Base-by-base conservation (phyloP, 2,797 vertebrate genomes). In the Paguma larvata region DNA sequence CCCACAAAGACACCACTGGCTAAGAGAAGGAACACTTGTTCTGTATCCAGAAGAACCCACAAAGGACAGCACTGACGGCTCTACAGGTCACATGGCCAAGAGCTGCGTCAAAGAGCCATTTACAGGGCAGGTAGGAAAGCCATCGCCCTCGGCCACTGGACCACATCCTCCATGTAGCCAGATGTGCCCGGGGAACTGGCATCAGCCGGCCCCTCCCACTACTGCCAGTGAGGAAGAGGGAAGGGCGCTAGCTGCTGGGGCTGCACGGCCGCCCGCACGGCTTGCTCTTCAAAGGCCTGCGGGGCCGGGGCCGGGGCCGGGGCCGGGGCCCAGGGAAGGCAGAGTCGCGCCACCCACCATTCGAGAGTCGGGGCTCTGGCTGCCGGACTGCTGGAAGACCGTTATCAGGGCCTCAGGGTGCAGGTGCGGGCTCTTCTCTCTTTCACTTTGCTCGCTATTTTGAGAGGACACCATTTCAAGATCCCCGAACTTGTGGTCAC, bases 321-420 rank as follows among this genome's bases (percentile, higher is more conserved):
- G 56, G 38, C n/a, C 23, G 68, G 2, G 78, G 18, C 27, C 30
- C 30, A 16, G 0, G 23, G 12, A 1, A 23, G 19, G 19, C 41
- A 13, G 8, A 11, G 32, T 34, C 15, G 1, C 1, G 73, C 75
- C 95, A 99, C 99, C 90, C 98, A 99, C 99, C 98, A 99, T 98
- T 95, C 98, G 98, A 83, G 96, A 98, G 92, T 99, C 98, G 0
- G 98, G 97, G 68, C 97, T 97, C 77, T 98, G 99, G 1, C 97
- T 78, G 95, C 98, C 98, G 0, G 97, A 98, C 75, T 98, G 99
- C 95, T 99, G 99, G 93, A 99, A 99, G 34, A 99, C 98, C 0
- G 99, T 99, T 87, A 99, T 99, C 63, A 99, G 98, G 23, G 99
- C 99, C 97, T 99, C 99, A 0, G 99, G 98, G 98, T 98, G 99